Evolutionary conservation across 2,113 vertebrate genomes (phyloP).

Genomic region (Anhinga anhinga): DNA sequence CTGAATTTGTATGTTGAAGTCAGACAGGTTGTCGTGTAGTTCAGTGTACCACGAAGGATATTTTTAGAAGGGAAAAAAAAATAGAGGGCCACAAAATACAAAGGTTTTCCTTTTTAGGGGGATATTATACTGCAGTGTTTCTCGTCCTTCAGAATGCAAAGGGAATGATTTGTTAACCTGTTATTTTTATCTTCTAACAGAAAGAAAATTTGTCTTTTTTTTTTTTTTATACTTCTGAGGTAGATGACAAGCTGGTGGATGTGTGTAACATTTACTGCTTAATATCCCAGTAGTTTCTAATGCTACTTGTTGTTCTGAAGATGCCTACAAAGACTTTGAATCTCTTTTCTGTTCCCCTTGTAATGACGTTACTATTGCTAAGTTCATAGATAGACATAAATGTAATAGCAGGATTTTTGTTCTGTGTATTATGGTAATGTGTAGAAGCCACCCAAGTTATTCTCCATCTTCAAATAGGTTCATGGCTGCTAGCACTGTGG

Average conservation of each 20-base stretch:
- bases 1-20: accelerated
- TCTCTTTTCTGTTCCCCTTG: neutral
- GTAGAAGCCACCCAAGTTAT: neutral
- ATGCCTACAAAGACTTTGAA: neutral
- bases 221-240: neutral
- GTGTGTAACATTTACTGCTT: neutral
- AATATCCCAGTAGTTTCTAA: neutral
- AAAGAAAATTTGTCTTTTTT: neutral
- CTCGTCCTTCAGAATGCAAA: neutral
- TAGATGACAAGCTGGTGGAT: neutral
- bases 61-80: neutral
- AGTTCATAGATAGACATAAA: neutral
- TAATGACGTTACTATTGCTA: neutral
- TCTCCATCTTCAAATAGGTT: neutral
- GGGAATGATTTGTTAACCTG: neutral
- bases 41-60: neutral
- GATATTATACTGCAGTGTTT: neutral
- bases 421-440: neutral
- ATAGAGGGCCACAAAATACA: neutral
- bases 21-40: neutral
- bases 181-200: neutral
- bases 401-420: neutral
- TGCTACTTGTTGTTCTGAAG: neutral
- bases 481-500: neutral
- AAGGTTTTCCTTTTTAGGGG: neutral